These are phyloP conservation scores for Drosophila mayaguana DNA, from an alignment of 2,888 invertebrate species.

Conservation along the genomic window DNA sequence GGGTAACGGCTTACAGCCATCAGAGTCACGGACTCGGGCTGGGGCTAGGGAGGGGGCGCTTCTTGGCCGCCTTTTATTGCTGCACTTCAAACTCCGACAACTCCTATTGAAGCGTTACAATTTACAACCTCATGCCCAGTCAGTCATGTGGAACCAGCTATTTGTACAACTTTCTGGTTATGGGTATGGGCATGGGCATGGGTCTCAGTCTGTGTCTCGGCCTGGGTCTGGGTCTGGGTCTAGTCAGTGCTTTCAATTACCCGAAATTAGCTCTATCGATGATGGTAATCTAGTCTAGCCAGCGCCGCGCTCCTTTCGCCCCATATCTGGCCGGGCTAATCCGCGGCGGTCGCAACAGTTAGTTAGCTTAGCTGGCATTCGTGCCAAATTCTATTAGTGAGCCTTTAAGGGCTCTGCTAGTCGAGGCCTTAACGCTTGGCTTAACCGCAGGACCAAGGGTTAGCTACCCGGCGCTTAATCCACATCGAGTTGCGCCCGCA, in stretches of 20 bases:
- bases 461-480: slow-evolving; percentile 64
- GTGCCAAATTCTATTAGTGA: slow-evolving; percentile 72
- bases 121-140: slow-evolving; percentile 63
- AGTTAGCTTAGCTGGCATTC: slow-evolving; percentile 37
- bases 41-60: not conserved
- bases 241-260: slow-evolving; percentile 53
- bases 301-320: not conserved
- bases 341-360: slow-evolving; percentile 17
- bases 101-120: slow-evolving; percentile 74
- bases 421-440: slow-evolving; percentile 66
- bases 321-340: slow-evolving; percentile 29
- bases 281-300: slow-evolving; percentile 40
- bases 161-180: slow-evolving; percentile 38
- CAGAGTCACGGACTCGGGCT: no score
- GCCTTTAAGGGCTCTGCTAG: slow-evolving; percentile 9
- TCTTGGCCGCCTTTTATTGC: slow-evolving; percentile 48
- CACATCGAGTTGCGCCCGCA: slow-evolving; percentile 25
- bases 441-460: slow-evolving; percentile 44
- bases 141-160: slow-evolving; percentile 64
- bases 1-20: no score
- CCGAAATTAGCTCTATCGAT: slow-evolving; percentile 47
- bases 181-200: not conserved
- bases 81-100: slow-evolving; percentile 67
- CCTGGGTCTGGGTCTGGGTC: slow-evolving; percentile 5
- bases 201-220: not conserved